These are phyloP conservation scores for Odontophorus gujanensis DNA, from an alignment of 2,113 vertebrate species.

Conservation along the genomic window DNA sequence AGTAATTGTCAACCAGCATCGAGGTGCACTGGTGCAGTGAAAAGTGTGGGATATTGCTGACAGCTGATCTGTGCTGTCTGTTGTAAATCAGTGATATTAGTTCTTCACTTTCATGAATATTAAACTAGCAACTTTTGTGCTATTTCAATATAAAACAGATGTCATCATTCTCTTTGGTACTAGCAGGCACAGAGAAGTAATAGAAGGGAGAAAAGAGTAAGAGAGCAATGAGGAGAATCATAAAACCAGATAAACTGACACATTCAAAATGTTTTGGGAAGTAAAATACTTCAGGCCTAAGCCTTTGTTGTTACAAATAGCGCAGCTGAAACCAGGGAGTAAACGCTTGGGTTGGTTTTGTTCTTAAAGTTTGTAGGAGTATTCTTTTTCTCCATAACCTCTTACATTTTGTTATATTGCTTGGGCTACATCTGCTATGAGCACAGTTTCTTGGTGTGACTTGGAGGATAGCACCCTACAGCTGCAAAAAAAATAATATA, in stretches of 20 bases:
- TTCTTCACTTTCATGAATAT: conserved; percentile 25
- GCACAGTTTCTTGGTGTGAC: background rate
- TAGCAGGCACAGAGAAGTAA: background rate
- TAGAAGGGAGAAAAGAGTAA: background rate
- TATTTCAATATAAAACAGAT: conserved; percentile 17
- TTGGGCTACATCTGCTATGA: background rate
- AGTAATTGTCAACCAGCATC: background rate
- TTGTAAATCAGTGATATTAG: background rate
- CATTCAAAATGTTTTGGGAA: background rate
- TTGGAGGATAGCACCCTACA: background rate
- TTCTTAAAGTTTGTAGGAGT: background rate
- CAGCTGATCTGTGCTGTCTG: background rate
- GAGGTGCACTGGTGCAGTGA: background rate
- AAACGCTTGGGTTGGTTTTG: background rate
- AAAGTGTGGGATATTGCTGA: conserved; percentile 8
- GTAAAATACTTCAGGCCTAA: background rate
- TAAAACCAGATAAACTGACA: background rate
- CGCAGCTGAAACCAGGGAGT: background rate
- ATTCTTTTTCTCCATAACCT: background rate
- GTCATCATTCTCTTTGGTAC: background rate
- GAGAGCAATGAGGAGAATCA: background rate
- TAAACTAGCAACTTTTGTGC: conserved; percentile 12
- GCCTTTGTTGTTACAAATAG: background rate
- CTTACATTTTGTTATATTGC: background rate
- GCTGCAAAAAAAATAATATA: background rate